Evolutionary conservation across 2,888 invertebrate genomes (phyloP).

Genomic region (Apotomis capreana): DNA sequence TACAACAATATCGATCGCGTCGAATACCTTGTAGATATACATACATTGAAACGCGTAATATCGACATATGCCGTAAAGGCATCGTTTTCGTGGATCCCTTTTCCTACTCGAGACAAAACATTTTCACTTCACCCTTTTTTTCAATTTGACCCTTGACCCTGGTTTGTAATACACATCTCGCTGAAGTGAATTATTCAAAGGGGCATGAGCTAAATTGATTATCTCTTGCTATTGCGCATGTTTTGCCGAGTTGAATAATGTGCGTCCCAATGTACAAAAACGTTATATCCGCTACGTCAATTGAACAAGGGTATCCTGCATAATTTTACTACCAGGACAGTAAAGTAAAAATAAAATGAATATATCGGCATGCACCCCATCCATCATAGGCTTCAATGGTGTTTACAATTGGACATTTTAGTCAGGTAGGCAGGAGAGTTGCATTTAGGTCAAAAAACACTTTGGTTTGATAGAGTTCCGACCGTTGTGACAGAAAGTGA

Average conservation of each 20-base stretch:
- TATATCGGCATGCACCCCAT: no score
- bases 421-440: no score
- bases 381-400: no score
- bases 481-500: no score
- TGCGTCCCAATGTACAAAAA: neutral
- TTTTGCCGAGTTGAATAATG: conserved; percentile 1
- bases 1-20: conserved; percentile 12
- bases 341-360: no score
- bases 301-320: no score
- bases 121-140: conserved; percentile 36
- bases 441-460: no score
- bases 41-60: neutral
- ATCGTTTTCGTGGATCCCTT: conserved; percentile 32
- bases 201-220: conserved; percentile 15
- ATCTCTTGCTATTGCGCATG: conserved; percentile 2
- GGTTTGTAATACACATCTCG: conserved; percentile 14
- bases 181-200: conserved; percentile 22
- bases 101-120: conserved; percentile 32
- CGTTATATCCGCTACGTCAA: no score
- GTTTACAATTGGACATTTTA: no score
- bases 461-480: no score
- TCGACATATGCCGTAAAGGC: conserved; percentile 21
- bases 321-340: no score
- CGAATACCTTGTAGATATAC: neutral
- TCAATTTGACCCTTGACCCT: conserved; percentile 35